phyloP scores from a whole-genome alignment of 2,113 vertebrate species.

The Tylochromis polylepis region DNA sequence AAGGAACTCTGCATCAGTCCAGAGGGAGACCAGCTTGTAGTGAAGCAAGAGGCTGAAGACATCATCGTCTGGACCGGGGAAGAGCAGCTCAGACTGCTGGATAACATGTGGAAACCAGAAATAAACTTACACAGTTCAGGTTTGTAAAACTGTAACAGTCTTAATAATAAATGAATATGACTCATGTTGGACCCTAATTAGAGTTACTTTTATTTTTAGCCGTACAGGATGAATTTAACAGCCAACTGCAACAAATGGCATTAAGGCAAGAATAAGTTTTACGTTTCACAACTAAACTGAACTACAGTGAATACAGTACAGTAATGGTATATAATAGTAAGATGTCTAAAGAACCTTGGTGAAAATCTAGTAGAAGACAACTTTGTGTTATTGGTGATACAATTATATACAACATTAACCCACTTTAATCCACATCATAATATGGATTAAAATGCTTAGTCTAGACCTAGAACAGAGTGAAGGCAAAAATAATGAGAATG shows the following conservation, averaged over 20 bases:
- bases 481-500: no score
- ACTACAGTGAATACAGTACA: no score
- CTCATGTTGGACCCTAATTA: fast-evolving
- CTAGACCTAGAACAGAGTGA: no score
- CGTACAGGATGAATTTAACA: neutral
- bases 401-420: no score
- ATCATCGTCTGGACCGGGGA: neutral
- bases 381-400: no score
- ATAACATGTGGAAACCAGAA: neutral
- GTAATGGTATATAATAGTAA: no score
- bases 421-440: no score
- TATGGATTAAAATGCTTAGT: no score
- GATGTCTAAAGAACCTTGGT: no score
- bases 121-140: neutral
- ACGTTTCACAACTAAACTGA: neutral
- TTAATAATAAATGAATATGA: neutral
- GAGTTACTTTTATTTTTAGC: neutral
- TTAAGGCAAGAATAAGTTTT: neutral
- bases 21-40: neutral
- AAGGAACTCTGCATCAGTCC: neutral
- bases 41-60: neutral
- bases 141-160: neutral
- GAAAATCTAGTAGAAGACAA: no score
- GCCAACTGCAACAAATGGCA: neutral
- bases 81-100: neutral